These are phyloP conservation scores for Salvelinus alpinus DNA, from an alignment of 2,113 vertebrate genomes.

Conservation along the genomic window DNA sequence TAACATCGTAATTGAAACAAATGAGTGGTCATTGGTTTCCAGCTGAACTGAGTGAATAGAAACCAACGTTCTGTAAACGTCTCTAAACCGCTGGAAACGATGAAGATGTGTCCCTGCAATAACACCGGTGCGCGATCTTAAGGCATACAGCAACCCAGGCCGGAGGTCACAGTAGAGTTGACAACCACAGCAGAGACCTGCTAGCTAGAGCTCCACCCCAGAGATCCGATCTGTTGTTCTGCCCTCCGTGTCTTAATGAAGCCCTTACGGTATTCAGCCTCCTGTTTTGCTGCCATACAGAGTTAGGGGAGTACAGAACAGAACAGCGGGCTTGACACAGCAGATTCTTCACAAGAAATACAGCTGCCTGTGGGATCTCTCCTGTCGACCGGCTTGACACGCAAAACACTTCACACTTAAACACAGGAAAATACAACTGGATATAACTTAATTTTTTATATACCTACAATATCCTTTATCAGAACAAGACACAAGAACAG, in stretches of 20 bases:
- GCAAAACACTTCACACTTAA: neutral
- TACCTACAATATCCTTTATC: neutral
- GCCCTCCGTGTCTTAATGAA: constrained; percentile 49
- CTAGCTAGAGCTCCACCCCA: constrained; percentile 5
- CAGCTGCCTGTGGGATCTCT: neutral
- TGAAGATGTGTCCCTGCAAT: neutral
- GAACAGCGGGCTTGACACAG: neutral
- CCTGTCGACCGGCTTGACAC: neutral
- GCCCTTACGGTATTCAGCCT: constrained; percentile 40
- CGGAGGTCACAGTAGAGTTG: constrained; percentile 9
- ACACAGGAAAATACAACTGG: neutral
- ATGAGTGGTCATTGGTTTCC: neutral
- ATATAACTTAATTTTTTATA: no score
- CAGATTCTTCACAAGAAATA: neutral
- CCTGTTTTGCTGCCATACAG: constrained; percentile 30
- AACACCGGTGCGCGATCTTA: neutral
- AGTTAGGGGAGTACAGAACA: neutral
- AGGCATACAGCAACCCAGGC: neutral
- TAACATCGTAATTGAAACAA: neutral
- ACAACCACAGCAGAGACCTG: constrained; percentile 11
- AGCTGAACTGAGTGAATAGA: neutral
- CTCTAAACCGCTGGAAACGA: neutral
- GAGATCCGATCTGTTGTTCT: constrained; percentile 51
- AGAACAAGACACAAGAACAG: neutral
- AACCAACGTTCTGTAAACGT: neutral